Base-by-base conservation (phyloP, 2,113 vertebrate species). In the Pongo abelii region DNA sequence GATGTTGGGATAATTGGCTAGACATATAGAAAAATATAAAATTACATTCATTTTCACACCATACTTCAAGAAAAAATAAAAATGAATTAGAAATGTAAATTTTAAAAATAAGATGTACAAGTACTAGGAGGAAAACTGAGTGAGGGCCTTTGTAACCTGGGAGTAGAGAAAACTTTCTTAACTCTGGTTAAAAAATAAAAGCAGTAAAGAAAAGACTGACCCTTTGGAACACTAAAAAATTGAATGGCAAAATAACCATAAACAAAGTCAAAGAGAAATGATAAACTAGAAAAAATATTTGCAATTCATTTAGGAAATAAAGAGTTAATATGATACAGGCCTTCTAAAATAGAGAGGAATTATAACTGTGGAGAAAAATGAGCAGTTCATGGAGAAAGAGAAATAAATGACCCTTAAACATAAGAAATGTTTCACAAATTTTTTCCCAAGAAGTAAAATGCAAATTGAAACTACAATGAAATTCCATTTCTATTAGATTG, bases 261-360 rank as follows among this genome's bases (percentile, higher is more conserved):
- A 67, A 35, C 38, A 90, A 94, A 94, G 9, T 75, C 4, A 80
- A 77, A 90, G 23, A 20, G 52, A 90, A 72, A 27, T 85, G 32
- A 88, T 92, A 90, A 94, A 55, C 18, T 23, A 77, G 43, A 93
- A 75, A 88, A 55, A 74, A 84, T 48, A 64, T 40, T 22, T 80
- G 4, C 2, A 83, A 27, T 93, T 92, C 59, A 64, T 64, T 95
- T 93, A 16, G 61, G 48, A 96, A 95, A 90, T 70, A 70, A 93
- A 48, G 40, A 64, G 6, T 48, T 93, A 57, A 3, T 38, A 78
- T 48, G 22, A 75, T 70, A 61, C 4, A 86, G 8, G 27, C 32
- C 12, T 81, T 88, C 30, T 81, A 52, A 89, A 96, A 74, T 40
- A 59, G 43, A 72, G 46, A 22, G 14, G 18, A 95, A 77, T 87